Evolutionary conservation across 2,888 invertebrate genomes (phyloP).

Genomic region (Campopleginae sp.): DNA sequence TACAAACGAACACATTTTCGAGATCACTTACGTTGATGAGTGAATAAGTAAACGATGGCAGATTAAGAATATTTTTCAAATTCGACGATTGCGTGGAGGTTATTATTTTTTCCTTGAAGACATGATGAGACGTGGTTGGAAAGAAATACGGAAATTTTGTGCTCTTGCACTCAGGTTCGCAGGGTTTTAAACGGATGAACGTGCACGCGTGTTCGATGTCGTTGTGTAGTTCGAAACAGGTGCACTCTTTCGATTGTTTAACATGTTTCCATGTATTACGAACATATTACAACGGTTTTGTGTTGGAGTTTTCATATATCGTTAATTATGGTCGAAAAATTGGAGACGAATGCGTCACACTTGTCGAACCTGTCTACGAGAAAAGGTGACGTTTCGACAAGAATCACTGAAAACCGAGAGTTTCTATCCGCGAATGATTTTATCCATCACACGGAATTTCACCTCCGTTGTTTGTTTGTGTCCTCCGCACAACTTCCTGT

Average conservation of each 20-base stretch:
- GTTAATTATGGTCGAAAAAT: neutral
- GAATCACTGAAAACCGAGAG: neutral
- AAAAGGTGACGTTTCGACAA: neutral
- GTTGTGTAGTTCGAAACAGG: slow-evolving; percentile 48
- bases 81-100: neutral
- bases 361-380: neutral
- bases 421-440: neutral
- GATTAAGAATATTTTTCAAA: neutral
- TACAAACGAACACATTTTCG: neutral
- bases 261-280: slow-evolving; percentile 1
- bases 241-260: slow-evolving; percentile 38
- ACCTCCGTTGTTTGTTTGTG: neutral
- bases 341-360: neutral
- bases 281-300: slow-evolving; percentile 38
- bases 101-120: neutral
- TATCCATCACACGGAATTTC: neutral
- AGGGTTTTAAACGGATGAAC: slow-evolving; percentile 31
- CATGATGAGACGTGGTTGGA: slow-evolving; percentile 15
- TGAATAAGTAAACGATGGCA: neutral
- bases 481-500: neutral
- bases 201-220: slow-evolving; percentile 49
- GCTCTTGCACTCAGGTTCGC: slow-evolving; percentile 7
- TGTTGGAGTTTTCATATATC: neutral
- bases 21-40: slow-evolving; percentile 37
- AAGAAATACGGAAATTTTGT: slow-evolving; percentile 1